Conservation (phyloP, 1,140 invertebrate species). For the Rhizoglyphus robini region DNA sequence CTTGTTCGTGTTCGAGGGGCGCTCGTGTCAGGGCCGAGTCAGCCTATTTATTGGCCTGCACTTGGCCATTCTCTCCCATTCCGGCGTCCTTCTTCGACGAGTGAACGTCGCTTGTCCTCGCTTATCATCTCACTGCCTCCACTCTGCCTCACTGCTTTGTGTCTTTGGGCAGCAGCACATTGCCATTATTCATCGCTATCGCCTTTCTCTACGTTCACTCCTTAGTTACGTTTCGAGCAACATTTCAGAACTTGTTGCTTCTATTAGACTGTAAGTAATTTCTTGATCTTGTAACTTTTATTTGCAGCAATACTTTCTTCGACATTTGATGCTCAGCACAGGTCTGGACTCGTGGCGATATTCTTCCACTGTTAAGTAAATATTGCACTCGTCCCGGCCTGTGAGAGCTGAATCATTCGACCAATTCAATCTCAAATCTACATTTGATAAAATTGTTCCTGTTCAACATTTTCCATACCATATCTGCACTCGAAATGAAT, state of each 20-base stretch:
- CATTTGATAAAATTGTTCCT: background rate
- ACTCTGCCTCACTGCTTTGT: background rate
- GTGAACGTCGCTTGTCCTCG: background rate
- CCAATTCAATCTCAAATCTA: background rate
- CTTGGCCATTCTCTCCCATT: background rate
- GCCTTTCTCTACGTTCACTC: background rate
- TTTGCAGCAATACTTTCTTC: background rate
- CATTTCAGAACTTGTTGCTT: background rate
- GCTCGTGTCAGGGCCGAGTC: background rate
- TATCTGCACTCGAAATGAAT: background rate
- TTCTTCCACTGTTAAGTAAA: background rate
- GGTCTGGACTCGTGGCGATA: constrained; percentile 11
- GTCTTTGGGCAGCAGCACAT: no score
- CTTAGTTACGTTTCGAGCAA: background rate
- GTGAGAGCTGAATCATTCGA: constrained; percentile 7
- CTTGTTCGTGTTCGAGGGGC: background rate
- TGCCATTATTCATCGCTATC: no score
- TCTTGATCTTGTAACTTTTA: background rate
- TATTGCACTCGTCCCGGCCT: constrained; percentile 18
- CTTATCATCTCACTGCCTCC: background rate
- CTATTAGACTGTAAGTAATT: background rate
- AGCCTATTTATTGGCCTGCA: background rate
- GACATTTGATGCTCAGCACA: constrained; percentile 5
- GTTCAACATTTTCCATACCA: background rate
- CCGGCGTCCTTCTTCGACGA: background rate